These are phyloP conservation scores for Lamellibrachia columna DNA, from an alignment of 2,888 invertebrate species.

Conservation along the genomic window DNA sequence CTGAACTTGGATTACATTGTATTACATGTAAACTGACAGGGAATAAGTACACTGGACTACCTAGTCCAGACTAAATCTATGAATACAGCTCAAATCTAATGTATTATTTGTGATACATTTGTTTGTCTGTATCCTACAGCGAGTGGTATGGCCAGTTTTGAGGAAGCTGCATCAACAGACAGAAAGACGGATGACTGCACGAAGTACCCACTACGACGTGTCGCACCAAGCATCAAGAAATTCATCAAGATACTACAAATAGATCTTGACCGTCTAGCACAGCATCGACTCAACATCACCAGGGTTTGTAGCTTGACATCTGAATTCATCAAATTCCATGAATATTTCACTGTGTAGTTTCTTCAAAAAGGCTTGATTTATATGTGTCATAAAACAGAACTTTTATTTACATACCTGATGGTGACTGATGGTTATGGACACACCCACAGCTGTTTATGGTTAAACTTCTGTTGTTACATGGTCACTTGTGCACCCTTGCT, in stretches of 20 bases:
- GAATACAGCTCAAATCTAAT: neutral
- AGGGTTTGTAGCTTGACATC: constrained; percentile 42
- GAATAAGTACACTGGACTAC: too few species aligned
- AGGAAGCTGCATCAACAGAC: neutral
- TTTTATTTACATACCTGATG: too few species aligned
- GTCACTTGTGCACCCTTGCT: neutral
- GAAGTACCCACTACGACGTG: constrained; percentile 51
- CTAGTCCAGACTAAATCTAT: too few species aligned
- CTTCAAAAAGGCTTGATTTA: too few species aligned
- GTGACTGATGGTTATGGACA: too few species aligned
- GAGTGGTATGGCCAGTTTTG: constrained; percentile 12
- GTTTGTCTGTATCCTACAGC: neutral
- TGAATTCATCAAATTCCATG: neutral
- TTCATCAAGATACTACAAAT: constrained; percentile 56
- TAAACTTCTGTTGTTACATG: neutral
- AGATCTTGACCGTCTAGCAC: constrained; percentile 51
- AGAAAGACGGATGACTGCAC: constrained; percentile 28
- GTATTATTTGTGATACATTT: neutral
- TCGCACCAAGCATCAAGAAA: constrained; percentile 52
- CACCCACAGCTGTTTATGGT: neutral
- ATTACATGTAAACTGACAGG: too few species aligned
- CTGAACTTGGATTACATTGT: too few species aligned
- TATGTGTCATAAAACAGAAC: too few species aligned
- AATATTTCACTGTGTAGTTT: neutral
- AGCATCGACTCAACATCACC: constrained; percentile 52